Evolutionary conservation across 2,888 invertebrate genomes (phyloP).

Genomic region (Mystacides longicornis): DNA sequence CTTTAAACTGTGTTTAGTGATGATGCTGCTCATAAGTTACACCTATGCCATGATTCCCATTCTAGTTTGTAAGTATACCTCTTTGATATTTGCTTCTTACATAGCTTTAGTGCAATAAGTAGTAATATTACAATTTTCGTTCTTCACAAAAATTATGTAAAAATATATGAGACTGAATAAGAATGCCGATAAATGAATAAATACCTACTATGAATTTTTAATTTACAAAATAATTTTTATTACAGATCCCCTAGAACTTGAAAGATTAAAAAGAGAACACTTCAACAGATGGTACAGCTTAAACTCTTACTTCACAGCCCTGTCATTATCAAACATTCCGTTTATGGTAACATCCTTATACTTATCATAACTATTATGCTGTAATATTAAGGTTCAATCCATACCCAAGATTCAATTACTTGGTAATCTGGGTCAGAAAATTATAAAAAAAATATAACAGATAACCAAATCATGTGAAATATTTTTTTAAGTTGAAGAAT

Average conservation of each 20-base stretch:
- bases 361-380: too few relatives aligned
- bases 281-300: slow-evolving; percentile 87
- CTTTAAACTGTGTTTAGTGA: slow-evolving; percentile 54
- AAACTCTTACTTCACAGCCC: slow-evolving; percentile 54
- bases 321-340: slow-evolving; percentile 50
- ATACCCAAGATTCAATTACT: too few relatives aligned
- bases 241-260: slow-evolving; percentile 85
- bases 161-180: neutral
- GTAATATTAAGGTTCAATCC: too few relatives aligned
- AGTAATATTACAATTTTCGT: neutral
- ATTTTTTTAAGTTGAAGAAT: too few relatives aligned
- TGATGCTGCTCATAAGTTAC: slow-evolving; percentile 56
- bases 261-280: slow-evolving; percentile 78
- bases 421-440: too few relatives aligned
- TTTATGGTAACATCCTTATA: slow-evolving; percentile 51
- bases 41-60: slow-evolving; percentile 56
- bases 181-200: neutral
- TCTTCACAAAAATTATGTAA: neutral
- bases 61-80: slow-evolving; percentile 52
- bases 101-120: neutral
- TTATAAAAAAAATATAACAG: too few relatives aligned
- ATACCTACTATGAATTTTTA: neutral
- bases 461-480: too few relatives aligned
- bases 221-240: neutral
- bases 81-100: too few relatives aligned